These are phyloP conservation scores for Microctenopoma stevenorrisi DNA, from an alignment of 2,797 vertebrate species.

Conservation along the genomic window DNA sequence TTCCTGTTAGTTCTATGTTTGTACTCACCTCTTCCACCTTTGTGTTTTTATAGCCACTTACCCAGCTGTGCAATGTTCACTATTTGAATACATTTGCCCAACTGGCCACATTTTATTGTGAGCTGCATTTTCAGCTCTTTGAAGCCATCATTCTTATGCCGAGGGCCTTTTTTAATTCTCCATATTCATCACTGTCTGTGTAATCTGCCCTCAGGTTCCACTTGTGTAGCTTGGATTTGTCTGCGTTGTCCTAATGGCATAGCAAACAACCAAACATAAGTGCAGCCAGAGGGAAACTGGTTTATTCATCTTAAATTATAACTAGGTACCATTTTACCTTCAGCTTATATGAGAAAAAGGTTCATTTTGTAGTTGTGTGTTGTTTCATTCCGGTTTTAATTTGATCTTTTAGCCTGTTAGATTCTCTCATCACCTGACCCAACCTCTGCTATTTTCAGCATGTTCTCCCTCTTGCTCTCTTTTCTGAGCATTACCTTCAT, in stretches of 20 bases:
- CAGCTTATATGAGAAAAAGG: constrained; percentile 15
- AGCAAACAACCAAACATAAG: constrained; percentile 43
- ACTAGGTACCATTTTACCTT: constrained; percentile 9
- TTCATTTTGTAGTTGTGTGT: constrained; percentile 7
- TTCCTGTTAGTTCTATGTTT: too few relatives aligned
- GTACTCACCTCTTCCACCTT: background rate
- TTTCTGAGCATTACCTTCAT: constrained; percentile 39
- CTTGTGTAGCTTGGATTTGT: constrained; percentile 38
- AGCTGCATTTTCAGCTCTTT: constrained; percentile 31
- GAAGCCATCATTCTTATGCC: constrained; percentile 29
- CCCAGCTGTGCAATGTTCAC: constrained; percentile 5
- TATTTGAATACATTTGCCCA: background rate
- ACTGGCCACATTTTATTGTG: constrained; percentile 2
- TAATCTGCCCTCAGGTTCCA: constrained; percentile 31
- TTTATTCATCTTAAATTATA: constrained; percentile 38
- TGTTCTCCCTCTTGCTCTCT: constrained; percentile 38
- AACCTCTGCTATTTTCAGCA: constrained; percentile 48
- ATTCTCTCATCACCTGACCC: constrained; percentile 53
- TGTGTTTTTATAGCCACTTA: background rate
- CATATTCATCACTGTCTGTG: constrained; percentile 50
- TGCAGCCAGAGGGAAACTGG: constrained; percentile 11
- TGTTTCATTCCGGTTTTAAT: constrained; percentile 25
- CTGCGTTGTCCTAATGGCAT: constrained; percentile 21
- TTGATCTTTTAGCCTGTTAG: constrained; percentile 25
- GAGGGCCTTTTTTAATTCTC: constrained; percentile 34